Base-by-base conservation (phyloP, 2,888 invertebrate genomes). In the Cosmia pyralina region DNA sequence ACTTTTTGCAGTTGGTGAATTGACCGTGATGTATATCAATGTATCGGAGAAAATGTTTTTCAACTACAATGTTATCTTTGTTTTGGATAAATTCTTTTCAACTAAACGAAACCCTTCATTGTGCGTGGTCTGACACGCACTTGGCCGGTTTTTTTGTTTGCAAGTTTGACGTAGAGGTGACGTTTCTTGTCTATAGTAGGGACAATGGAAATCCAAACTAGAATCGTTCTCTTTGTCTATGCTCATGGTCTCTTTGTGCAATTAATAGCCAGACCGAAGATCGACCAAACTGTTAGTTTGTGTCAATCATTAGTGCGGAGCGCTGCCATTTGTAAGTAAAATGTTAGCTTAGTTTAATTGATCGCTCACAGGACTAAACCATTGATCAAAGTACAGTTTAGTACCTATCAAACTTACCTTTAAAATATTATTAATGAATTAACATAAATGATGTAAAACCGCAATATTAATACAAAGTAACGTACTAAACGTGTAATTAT, bases 241-340 rank as follows among this genome's bases (percentile, higher is more conserved):
- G 44, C 41, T 65, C 71, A 53, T 69, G 28, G 75, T 65, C 55
- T 65, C 59, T 68, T 76, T 68, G 71, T 72, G 58, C 62, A 77
- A 77, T 63, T 81, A 72, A 77, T 72, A 53, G 81, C 15, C 22
- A n/a, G 41, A 50, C 62, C 71, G 28, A 72, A 69, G 69, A 81
- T 80, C 55, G 62, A 34, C 53, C 46, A 28, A 69, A 57, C 66
- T 69, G 58, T 77, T 69, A 50, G 62, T 76, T 67, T 59, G 48
- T 66, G 66, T 64, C 50, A 69, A 69, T 67, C 60, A 63, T 76
- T 69, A 69, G 41, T 55, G 7, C 13, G 28, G 17, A 28, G 8
- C 13, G 34, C 22, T n/a, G 55, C 52, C 22, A 53, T 75, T 79
- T 53, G 69, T 66, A 10, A 75, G 48, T 58, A 63, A 79, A 79